phyloP scores from a whole-genome alignment of 35 echinoderm and acorn worm genomes.

The Anneissia japonica region DNA sequence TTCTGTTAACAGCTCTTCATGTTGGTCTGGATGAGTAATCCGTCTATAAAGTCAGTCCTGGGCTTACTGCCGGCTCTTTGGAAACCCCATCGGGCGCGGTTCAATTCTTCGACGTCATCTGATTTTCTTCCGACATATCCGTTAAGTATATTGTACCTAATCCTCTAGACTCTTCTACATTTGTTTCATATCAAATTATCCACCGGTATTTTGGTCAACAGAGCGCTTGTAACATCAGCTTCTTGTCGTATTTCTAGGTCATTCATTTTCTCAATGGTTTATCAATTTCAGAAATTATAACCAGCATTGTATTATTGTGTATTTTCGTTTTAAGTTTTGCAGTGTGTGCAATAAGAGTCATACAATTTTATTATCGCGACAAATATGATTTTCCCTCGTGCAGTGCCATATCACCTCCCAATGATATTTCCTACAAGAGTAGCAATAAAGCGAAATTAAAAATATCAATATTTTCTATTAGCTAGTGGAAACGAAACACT shows the following conservation, averaged over 20 bases:
- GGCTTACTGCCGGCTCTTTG: not conserved
- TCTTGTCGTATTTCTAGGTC: not conserved
- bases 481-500: no score
- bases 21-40: not conserved
- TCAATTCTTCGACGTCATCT: not conserved
- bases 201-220: not conserved
- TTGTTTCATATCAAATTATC: not conserved
- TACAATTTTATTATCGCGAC: no score
- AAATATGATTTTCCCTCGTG: no score
- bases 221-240: not conserved
- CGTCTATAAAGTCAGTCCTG: not conserved
- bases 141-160: not conserved
- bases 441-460: no score
- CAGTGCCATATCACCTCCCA: no score
- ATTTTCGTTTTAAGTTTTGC: no score
- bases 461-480: no score
- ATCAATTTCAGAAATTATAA: not conserved
- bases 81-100: not conserved
- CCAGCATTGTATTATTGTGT: not conserved
- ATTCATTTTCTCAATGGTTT: not conserved
- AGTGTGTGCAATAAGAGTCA: no score
- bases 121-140: not conserved
- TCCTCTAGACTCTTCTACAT: not conserved
- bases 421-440: no score
- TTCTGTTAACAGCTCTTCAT: not conserved